Conservation (phyloP, 2,113 vertebrate species). For the Thunnus maccoyii region DNA sequence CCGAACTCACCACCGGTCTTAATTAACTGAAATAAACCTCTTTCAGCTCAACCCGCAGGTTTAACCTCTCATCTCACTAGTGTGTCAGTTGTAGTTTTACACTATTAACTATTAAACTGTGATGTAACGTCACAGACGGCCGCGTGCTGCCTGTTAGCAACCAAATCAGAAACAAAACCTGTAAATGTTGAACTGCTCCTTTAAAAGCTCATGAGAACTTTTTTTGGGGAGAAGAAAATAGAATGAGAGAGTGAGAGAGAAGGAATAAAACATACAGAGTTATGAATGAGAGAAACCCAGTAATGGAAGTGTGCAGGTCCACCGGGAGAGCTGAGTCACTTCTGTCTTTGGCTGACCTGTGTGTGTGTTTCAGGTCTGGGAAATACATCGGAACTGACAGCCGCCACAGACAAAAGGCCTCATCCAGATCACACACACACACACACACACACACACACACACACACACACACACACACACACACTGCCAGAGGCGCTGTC, state of each 20-base stretch:
- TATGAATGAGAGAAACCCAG: slow-evolving; percentile 37
- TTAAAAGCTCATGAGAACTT: slow-evolving; percentile 26
- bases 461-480: slow-evolving; percentile 4
- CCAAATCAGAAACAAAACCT: too few relatives aligned
- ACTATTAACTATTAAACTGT: too few relatives aligned
- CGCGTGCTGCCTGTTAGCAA: too few relatives aligned
- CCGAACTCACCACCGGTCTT: too few relatives aligned
- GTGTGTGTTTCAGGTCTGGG: slow-evolving; percentile 54
- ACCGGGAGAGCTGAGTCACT: slow-evolving; percentile 71
- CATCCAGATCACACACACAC: slow-evolving; percentile 8
- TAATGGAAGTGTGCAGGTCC: slow-evolving; percentile 41
- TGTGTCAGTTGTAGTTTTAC: too few relatives aligned
- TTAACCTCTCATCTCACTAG: too few relatives aligned
- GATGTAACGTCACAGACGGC: too few relatives aligned
- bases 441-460: slow-evolving; percentile 33
- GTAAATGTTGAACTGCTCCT: not conserved
- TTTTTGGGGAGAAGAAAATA: not conserved
- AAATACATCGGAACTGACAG: slow-evolving; percentile 65
- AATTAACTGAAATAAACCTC: too few relatives aligned
- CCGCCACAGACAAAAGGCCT: slow-evolving; percentile 51
- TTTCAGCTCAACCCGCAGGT: too few relatives aligned
- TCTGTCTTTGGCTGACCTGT: slow-evolving; percentile 58
- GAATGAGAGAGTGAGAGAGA: not conserved
- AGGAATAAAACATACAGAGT: not conserved
- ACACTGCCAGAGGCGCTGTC: slow-evolving; percentile 18